phyloP scores from a whole-genome alignment of 2,113 vertebrate genomes.

The Nestor notabilis region DNA sequence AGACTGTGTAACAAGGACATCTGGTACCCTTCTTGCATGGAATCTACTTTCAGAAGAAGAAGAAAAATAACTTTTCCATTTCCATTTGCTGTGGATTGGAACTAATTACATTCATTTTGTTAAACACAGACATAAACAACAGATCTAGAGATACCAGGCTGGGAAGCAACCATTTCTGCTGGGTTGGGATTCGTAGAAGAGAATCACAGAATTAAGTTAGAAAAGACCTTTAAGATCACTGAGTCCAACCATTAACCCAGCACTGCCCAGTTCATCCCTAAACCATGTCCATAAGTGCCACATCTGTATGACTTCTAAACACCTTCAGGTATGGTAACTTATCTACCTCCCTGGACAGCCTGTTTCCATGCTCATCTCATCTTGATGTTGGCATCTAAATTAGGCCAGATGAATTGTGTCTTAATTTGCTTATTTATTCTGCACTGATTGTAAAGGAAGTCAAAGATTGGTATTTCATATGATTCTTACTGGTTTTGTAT shows the following conservation, averaged over 20 bases:
- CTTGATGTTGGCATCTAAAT: neutral
- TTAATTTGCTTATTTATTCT: neutral
- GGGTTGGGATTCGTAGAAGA: neutral
- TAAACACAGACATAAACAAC: neutral
- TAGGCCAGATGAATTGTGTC: neutral
- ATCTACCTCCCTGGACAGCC: neutral
- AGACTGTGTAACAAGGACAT: neutral
- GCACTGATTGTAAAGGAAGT: neutral
- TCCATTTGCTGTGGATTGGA: neutral
- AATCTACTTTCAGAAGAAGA: neutral
- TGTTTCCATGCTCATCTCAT: neutral
- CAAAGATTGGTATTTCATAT: neutral
- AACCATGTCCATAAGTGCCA: neutral
- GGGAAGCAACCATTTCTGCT: neutral
- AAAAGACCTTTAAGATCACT: neutral
- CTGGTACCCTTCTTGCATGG: neutral
- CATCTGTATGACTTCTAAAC: neutral
- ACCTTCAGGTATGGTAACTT: neutral
- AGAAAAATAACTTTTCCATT: neutral
- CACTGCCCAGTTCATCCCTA: neutral
- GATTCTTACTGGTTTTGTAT: neutral
- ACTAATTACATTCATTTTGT: neutral
- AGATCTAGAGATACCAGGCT: neutral
- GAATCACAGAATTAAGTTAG: neutral
- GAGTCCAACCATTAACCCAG: neutral